Evolutionary conservation across 37 sponge, comb jelly and placozoan genomes (phyloP).

Genomic region (Ephydatia muelleri): DNA sequence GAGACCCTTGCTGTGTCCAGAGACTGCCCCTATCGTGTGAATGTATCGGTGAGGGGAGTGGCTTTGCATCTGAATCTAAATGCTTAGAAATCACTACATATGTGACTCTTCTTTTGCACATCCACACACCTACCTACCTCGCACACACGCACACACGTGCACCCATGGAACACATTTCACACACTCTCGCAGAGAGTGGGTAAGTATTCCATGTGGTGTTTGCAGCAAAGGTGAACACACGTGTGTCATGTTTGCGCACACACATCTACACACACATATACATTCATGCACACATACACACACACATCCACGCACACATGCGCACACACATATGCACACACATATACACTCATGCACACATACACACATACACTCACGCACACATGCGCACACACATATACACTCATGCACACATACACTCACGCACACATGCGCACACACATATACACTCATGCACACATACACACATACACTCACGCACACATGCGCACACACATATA

Average conservation of each 20-base stretch:
- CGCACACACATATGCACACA: too few species aligned
- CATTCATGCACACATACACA: neutral
- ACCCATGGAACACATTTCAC: neutral
- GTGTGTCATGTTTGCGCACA: neutral
- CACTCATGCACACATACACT: too few species aligned
- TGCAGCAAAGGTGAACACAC: neutral
- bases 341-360: too few species aligned
- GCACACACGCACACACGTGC: neutral
- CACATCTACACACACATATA: neutral
- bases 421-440: too few species aligned
- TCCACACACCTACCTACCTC: neutral
- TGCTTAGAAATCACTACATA: too few species aligned
- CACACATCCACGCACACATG: neutral
- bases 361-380: too few species aligned
- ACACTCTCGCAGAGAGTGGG: neutral
- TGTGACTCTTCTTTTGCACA: neutral
- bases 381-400: too few species aligned
- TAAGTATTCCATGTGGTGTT: neutral
- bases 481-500: too few species aligned
- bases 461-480: too few species aligned
- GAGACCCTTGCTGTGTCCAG: slow-evolving; percentile 52
- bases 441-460: too few species aligned
- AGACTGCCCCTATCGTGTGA: neutral
- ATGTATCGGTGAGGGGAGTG: slow-evolving; percentile 47
- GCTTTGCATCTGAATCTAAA: too few species aligned